Evolutionary conservation across 2,888 invertebrate species (phyloP).

Genomic region (Trissolcus japonicus): DNA sequence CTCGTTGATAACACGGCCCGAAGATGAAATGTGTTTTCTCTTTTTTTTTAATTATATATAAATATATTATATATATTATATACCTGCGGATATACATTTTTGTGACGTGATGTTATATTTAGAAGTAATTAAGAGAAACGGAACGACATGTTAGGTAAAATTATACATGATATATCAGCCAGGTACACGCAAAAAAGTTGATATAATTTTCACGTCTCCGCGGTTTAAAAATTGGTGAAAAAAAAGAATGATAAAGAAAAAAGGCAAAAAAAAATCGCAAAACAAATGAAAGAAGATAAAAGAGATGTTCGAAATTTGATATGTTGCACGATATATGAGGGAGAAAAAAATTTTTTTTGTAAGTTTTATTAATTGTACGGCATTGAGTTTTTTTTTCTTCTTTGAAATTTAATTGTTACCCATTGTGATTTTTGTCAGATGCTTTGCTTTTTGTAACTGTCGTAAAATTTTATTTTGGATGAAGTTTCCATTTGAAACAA

Average conservation of each 20-base stretch:
- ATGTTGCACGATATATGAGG: conserved; percentile 37
- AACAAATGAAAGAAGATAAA: conserved; percentile 28
- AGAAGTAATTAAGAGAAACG: conserved; percentile 69
- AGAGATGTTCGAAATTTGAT: conserved; percentile 41
- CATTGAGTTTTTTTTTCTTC: conserved; percentile 60
- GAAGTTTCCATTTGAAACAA: conserved; percentile 12
- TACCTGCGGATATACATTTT: conserved; percentile 87
- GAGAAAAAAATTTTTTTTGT: conserved; percentile 36
- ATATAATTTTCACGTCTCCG: conserved; percentile 59
- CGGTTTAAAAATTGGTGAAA: conserved; percentile 48
- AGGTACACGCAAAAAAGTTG: conserved; percentile 52
- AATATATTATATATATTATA: conserved; percentile 87
- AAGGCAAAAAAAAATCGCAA: conserved; percentile 34
- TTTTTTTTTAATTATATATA: conserved; percentile 77
- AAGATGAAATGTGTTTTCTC: conserved; percentile 67
- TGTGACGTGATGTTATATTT: conserved; percentile 84
- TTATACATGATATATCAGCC: conserved; percentile 53
- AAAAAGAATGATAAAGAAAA: conserved; percentile 32
- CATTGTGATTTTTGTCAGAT: conserved; percentile 65
- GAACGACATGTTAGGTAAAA: conserved; percentile 57
- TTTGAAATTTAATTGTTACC: conserved; percentile 61
- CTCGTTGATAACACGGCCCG: conserved; percentile 70
- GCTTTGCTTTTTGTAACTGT: conserved; percentile 71
- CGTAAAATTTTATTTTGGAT: conserved; percentile 40
- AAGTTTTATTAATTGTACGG: conserved; percentile 52